These are phyloP conservation scores for Tetrao urogallus DNA, from an alignment of 2,113 vertebrate species.

Conservation along the genomic window DNA sequence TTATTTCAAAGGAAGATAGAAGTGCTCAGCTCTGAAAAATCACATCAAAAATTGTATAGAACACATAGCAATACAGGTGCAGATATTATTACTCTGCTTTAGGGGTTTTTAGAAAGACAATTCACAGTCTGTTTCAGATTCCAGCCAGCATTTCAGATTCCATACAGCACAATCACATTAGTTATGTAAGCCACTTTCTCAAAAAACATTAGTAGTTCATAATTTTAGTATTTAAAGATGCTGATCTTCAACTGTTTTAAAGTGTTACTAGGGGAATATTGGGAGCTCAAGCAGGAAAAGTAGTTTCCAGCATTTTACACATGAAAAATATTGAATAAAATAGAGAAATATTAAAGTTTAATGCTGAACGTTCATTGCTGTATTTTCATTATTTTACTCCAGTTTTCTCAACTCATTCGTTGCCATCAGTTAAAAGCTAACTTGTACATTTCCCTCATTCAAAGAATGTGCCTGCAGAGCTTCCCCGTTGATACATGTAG, in stretches of 20 bases:
- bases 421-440: neutral
- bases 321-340: neutral
- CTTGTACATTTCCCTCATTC: neutral
- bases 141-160: neutral
- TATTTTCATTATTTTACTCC: neutral
- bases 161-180: neutral
- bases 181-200: neutral
- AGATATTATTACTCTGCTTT: neutral
- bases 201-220: neutral
- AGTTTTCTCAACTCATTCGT: neutral
- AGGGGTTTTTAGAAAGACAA: neutral
- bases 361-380: neutral
- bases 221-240: neutral
- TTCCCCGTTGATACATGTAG: neutral
- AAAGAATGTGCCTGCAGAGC: neutral
- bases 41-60: neutral
- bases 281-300: neutral
- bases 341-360: neutral
- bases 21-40: slow-evolving; percentile 6
- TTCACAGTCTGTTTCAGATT: neutral
- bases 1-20: slow-evolving; percentile 2
- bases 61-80: neutral
- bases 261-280: neutral
- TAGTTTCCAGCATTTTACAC: neutral
- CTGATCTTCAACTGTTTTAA: neutral